These are phyloP conservation scores for Noctua janthina DNA, from an alignment of 2,888 invertebrate species.

Conservation along the genomic window DNA sequence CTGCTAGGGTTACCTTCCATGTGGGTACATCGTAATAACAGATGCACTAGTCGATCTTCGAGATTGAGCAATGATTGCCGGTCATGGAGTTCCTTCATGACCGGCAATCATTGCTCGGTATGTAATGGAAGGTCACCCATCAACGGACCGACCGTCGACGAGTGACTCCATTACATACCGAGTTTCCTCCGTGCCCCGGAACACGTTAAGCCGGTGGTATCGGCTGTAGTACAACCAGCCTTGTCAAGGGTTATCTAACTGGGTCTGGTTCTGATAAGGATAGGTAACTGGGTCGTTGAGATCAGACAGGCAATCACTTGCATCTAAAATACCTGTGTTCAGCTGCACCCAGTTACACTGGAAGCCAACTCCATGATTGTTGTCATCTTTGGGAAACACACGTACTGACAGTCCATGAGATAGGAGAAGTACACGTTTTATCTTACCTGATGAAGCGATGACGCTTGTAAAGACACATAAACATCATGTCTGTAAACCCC, in stretches of 20 bases:
- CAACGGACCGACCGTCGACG: too few species aligned
- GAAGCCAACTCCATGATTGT: not conserved
- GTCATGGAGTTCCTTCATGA: too few species aligned
- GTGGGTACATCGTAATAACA: not conserved
- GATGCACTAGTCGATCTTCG: not conserved
- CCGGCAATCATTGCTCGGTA: too few species aligned
- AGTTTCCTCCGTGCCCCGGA: not conserved
- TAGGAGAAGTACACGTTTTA: not conserved
- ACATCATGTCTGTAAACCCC: not conserved
- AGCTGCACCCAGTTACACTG: not conserved
- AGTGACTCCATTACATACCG: not conserved
- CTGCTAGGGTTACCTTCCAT: not conserved
- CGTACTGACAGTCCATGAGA: not conserved
- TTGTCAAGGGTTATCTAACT: too few species aligned
- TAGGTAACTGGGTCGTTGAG: not conserved
- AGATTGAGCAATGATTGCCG: not conserved
- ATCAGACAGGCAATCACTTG: not conserved
- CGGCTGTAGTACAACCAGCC: not conserved
- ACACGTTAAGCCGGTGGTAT: not conserved
- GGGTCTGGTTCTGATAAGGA: too few species aligned
- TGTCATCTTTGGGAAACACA: not conserved
- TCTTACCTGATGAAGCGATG: not conserved
- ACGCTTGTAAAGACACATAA: not conserved
- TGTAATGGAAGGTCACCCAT: too few species aligned
- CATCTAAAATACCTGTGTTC: not conserved